Conservation (phyloP, 2,888 invertebrate species). For the Notodonta dromedarius region DNA sequence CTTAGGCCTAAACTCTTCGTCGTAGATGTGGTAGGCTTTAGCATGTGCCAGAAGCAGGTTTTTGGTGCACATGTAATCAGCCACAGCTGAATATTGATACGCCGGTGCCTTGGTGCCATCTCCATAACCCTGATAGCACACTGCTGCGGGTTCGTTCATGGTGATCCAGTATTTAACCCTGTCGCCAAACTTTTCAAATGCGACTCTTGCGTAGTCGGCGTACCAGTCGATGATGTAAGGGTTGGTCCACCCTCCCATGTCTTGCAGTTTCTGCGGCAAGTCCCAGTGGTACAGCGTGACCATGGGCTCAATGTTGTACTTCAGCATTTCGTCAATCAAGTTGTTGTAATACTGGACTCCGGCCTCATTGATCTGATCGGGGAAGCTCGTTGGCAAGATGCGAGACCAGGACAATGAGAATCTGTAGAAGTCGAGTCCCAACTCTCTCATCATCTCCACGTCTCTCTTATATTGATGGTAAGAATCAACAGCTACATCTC, state of each 20-base stretch:
- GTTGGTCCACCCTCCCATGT: constrained; percentile 16
- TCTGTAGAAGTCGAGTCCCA: constrained; percentile 12
- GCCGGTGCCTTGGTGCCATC: constrained; percentile 2
- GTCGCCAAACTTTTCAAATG: constrained; percentile 15
- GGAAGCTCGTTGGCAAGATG: constrained; percentile 14
- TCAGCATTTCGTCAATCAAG: constrained; percentile 12
- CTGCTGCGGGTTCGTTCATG: constrained; percentile 14
- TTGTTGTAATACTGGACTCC: constrained; percentile 11
- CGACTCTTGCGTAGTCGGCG: constrained; percentile 14
- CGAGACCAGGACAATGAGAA: constrained; percentile 15
- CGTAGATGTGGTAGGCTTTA: constrained; percentile 13
- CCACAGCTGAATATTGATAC: constrained; percentile 5
- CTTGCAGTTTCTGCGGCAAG: constrained; percentile 11
- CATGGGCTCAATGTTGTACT: constrained; percentile 12
- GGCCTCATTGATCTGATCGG: constrained; percentile 12
- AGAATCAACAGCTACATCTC: constrained; percentile 12
- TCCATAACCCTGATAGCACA: constrained; percentile 14
- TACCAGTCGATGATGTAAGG: constrained; percentile 11
- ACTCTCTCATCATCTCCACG: constrained; percentile 11
- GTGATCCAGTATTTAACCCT: constrained; percentile 18
- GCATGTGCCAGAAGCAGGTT: constrained; percentile 17
- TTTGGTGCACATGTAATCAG: constrained; percentile 12
- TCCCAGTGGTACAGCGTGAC: constrained; percentile 20
- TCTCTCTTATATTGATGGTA: constrained; percentile 17
- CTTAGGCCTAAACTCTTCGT: constrained; percentile 31